These are phyloP conservation scores for Carassius auratus DNA, from an alignment of 2,113 vertebrate genomes.

Conservation along the genomic window DNA sequence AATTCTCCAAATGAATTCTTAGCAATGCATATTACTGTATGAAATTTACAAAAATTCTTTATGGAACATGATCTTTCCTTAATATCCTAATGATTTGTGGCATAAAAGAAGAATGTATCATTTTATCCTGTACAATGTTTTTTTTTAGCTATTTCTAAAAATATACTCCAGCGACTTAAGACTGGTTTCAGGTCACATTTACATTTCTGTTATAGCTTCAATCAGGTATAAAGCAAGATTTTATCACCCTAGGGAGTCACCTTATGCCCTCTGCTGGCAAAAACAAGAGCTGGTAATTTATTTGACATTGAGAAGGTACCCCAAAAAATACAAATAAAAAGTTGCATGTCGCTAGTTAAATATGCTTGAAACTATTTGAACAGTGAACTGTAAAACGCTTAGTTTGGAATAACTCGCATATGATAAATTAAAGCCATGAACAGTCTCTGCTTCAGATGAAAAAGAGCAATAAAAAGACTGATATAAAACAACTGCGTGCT, in stretches of 20 bases:
- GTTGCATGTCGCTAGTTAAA: background rate
- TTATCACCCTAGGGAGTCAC: background rate
- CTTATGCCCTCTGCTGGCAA: constrained; percentile 25
- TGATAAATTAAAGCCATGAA: constrained; percentile 19
- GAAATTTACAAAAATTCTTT: no score
- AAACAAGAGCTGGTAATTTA: background rate
- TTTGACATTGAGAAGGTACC: background rate
- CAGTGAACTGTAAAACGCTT: background rate
- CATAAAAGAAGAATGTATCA: no score
- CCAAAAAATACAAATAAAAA: background rate
- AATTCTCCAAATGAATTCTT: no score
- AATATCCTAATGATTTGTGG: no score
- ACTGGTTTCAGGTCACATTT: background rate
- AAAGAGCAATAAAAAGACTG: constrained; percentile 11
- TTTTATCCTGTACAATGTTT: no score
- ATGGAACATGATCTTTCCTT: no score
- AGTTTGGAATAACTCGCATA: background rate
- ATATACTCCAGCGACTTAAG: no score
- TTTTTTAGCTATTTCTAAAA: no score
- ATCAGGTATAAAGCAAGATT: background rate
- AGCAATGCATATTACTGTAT: no score
- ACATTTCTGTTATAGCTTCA: background rate
- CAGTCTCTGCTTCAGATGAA: constrained; percentile 19
- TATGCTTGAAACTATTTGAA: background rate
- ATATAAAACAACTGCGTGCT: background rate